phyloP scores from a whole-genome alignment of 2,888 invertebrate genomes.

The Copidosoma aretas region DNA sequence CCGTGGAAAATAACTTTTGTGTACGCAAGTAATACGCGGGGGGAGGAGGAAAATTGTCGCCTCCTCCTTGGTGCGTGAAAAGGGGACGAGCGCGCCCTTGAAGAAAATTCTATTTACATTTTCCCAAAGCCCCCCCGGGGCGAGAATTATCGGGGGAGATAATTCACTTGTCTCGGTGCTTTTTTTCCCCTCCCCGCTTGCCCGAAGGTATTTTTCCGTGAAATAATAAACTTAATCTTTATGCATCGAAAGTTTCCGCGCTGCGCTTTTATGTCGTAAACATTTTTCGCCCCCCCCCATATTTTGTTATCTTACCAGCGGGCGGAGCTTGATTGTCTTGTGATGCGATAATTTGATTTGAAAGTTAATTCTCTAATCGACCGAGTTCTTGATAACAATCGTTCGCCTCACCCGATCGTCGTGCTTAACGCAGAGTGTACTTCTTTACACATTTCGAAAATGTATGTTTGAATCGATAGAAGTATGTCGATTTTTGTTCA shows the following conservation, averaged over 20 bases:
- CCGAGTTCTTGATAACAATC: no score
- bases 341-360: background rate
- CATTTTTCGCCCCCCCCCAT: slow-evolving; percentile 1
- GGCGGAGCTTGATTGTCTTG: background rate
- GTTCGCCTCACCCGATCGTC: no score
- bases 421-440: no score
- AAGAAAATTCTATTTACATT: slow-evolving; percentile 29
- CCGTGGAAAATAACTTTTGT: no score
- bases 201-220: slow-evolving; percentile 8
- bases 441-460: no score
- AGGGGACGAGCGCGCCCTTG: slow-evolving; percentile 11
- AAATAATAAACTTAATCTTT: slow-evolving; percentile 26
- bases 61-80: background rate
- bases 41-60: background rate
- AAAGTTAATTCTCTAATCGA: no score
- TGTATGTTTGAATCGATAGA: no score
- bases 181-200: slow-evolving; percentile 5
- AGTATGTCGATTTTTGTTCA: no score
- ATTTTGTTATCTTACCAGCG: background rate
- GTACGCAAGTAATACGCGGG: no score
- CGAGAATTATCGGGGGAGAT: slow-evolving; percentile 28
- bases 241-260: slow-evolving; percentile 25
- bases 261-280: slow-evolving; percentile 20
- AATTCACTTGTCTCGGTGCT: slow-evolving; percentile 25
- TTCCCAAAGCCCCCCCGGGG: slow-evolving; percentile 13